Conservation (phyloP, 2,113 vertebrate genomes). For the Paraplagusia blochii region DNA sequence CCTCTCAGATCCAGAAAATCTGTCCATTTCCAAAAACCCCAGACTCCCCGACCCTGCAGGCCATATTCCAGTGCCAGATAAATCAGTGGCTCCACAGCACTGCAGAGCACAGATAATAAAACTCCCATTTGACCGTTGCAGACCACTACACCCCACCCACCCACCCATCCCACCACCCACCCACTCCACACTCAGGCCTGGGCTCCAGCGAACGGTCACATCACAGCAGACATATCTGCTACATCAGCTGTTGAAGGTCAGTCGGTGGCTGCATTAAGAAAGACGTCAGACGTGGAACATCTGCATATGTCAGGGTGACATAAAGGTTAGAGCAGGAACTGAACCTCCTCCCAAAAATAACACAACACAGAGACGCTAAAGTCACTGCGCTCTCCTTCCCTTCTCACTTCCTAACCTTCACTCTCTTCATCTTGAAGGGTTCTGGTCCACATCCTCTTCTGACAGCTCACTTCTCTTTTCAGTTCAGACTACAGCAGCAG, state of each 20-base stretch:
- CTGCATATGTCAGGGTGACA: conserved; percentile 9
- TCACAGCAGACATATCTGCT: conserved; percentile 31
- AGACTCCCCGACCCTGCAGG: conserved; percentile 44
- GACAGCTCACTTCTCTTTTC: conserved; percentile 31
- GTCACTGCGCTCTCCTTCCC: too few species aligned
- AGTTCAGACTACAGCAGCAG: conserved; percentile 35
- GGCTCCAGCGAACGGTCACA: conserved; percentile 47
- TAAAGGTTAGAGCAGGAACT: conserved; percentile 11
- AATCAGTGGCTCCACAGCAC: conserved; percentile 45
- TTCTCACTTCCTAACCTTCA: too few species aligned
- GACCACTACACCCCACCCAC: conserved; percentile 22
- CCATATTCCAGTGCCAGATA: conserved; percentile 50
- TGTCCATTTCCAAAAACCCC: conserved; percentile 34
- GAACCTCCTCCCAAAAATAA: too few species aligned
- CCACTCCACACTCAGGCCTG: conserved; percentile 15
- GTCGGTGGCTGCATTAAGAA: conserved; percentile 9
- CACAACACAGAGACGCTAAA: too few species aligned
- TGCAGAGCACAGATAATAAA: conserved; percentile 54
- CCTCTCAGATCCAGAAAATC: conserved; percentile 53
- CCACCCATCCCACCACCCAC: too few species aligned
- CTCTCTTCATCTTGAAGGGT: conserved; percentile 6
- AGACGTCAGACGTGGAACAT: conserved; percentile 21
- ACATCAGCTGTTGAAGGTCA: conserved; percentile 48
- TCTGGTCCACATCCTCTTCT: conserved; percentile 37
- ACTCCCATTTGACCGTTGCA: conserved; percentile 44